Evolutionary conservation across 2,888 invertebrate genomes (phyloP).

Genomic region (Macrophya annulata): DNA sequence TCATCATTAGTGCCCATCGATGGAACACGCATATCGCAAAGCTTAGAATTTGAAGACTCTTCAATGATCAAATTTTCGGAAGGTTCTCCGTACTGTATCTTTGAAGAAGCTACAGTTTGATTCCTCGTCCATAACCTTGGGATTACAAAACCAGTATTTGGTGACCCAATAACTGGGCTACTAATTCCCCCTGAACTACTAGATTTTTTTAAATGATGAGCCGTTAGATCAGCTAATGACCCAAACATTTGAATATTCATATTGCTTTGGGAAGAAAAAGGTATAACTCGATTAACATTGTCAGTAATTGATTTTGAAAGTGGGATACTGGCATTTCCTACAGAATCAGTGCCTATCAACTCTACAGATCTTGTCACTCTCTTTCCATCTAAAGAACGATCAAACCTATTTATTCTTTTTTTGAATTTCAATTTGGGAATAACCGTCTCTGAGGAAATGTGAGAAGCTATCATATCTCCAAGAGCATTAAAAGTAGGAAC

Average conservation of each 20-base stretch:
- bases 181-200: conserved; percentile 55
- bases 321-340: not conserved
- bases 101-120: not conserved
- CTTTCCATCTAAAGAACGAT: not conserved
- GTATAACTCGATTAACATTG: not conserved
- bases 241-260: conserved; percentile 64
- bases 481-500: conserved; percentile 57
- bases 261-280: conserved; percentile 21
- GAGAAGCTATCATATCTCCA: conserved; percentile 27
- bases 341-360: not conserved
- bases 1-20: not conserved
- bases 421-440: conserved; percentile 43
- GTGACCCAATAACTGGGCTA: conserved; percentile 23
- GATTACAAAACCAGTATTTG: conserved; percentile 66
- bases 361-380: not conserved
- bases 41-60: not conserved
- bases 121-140: conserved; percentile 64
- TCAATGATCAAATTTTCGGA: not conserved
- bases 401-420: not conserved
- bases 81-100: not conserved
- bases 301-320: not conserved
- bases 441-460: conserved; percentile 1
- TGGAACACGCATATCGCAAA: not conserved
- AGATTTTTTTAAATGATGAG: conserved; percentile 72
- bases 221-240: conserved; percentile 72